Conservation (phyloP, 2,888 invertebrate genomes). For the Tetranychus truncatus region DNA sequence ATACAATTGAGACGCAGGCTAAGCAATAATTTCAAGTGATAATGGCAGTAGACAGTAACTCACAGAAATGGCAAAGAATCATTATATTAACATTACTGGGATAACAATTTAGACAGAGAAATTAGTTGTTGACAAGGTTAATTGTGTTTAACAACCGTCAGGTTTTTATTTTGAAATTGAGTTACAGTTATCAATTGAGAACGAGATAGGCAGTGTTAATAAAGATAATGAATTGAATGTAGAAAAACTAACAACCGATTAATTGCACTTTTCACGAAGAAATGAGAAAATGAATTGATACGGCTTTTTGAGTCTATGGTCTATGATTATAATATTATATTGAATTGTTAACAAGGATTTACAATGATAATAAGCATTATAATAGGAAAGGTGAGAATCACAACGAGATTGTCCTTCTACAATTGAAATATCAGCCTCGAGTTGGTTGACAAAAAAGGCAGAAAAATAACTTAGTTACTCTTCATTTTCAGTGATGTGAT, state of each 20-base stretch:
- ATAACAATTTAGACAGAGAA: too few relatives aligned
- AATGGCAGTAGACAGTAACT: too few relatives aligned
- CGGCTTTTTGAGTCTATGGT: neutral
- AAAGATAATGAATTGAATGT: neutral
- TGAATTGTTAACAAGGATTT: neutral
- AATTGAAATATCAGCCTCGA: neutral
- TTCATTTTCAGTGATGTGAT: neutral
- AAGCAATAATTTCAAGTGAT: too few relatives aligned
- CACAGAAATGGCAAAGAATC: too few relatives aligned
- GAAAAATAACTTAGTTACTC: neutral
- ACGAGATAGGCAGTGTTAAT: neutral
- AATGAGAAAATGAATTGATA: too few relatives aligned
- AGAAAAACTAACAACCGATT: neutral
- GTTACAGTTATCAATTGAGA: neutral
- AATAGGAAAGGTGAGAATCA: neutral
- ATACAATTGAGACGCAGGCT: too few relatives aligned
- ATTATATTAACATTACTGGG: too few relatives aligned
- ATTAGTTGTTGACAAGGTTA: too few relatives aligned
- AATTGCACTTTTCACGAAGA: neutral
- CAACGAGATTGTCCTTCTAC: neutral
- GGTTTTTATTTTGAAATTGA: too few relatives aligned
- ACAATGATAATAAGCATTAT: neutral
- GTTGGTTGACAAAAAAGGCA: neutral
- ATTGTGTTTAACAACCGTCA: too few relatives aligned
- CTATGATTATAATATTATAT: neutral